These are phyloP conservation scores for Coregonus ussuriensis DNA, from an alignment of 2,797 vertebrate species.

Conservation along the genomic window DNA sequence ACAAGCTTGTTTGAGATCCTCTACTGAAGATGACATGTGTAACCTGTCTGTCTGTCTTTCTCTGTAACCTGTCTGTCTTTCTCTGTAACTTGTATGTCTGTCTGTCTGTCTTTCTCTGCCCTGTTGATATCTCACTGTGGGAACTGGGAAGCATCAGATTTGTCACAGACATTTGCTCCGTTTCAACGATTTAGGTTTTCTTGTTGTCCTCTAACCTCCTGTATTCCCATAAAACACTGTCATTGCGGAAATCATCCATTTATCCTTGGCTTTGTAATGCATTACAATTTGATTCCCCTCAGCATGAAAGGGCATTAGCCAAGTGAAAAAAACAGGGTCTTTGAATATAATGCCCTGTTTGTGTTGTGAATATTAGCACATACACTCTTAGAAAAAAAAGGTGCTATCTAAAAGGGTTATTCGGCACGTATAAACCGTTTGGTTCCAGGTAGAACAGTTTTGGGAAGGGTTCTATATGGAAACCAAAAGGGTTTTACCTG, in stretches of 20 bases:
- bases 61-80: slow-evolving; percentile 24
- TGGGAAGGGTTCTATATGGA: too few species aligned
- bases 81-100: slow-evolving; percentile 12
- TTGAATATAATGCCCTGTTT: slow-evolving; percentile 37
- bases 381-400: slow-evolving; percentile 17
- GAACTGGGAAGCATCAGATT: too few species aligned
- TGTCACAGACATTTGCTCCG: too few species aligned
- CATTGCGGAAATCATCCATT: slow-evolving; percentile 29
- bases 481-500: too few species aligned
- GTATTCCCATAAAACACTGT: slow-evolving; percentile 30
- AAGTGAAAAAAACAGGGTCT: slow-evolving; percentile 44
- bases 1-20: not conserved
- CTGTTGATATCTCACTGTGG: slow-evolving; percentile 49
- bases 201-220: slow-evolving; percentile 15
- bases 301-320: slow-evolving; percentile 49
- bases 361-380: slow-evolving; percentile 42
- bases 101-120: slow-evolving; percentile 31
- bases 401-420: not conserved
- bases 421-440: too few species aligned
- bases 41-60: slow-evolving; percentile 42
- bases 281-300: slow-evolving; percentile 39
- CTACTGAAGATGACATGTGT: slow-evolving; percentile 52
- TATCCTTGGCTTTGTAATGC: slow-evolving; percentile 42
- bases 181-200: not conserved
- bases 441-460: too few species aligned